phyloP scores from a whole-genome alignment of 2,113 vertebrate species.

The Apeltes quadracus region DNA sequence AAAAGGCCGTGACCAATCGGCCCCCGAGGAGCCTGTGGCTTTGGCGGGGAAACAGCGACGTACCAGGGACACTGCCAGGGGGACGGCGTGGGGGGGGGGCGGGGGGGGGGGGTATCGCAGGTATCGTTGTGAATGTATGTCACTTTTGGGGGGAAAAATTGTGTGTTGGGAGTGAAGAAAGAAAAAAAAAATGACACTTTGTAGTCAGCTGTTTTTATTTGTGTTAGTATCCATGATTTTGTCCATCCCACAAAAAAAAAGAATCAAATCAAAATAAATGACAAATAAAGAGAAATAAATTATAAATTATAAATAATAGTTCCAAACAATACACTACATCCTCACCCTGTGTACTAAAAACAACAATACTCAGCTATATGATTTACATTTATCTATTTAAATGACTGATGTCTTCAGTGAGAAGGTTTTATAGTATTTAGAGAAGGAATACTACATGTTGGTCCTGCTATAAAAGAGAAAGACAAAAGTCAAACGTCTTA shows the following conservation, averaged over 20 bases:
- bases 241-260: not conserved
- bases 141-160: not conserved
- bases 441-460: not conserved
- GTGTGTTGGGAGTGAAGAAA: not conserved
- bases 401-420: not conserved
- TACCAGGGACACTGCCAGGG: conserved; percentile 18
- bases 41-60: conserved; percentile 42
- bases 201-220: not conserved
- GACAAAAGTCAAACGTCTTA: not conserved
- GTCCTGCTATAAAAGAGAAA: not conserved
- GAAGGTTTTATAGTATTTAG: not conserved
- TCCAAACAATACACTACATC: not conserved
- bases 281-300: too few relatives aligned
- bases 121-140: not conserved
- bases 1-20: conserved; percentile 63
- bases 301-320: too few relatives aligned
- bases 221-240: not conserved
- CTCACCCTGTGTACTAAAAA: not conserved
- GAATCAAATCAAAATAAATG: too few relatives aligned
- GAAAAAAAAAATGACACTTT: not conserved
- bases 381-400: not conserved
- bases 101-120: too few relatives aligned
- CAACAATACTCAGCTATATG: not conserved
- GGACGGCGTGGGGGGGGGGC: conserved; percentile 10
- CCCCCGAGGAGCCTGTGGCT: conserved; percentile 24